Evolutionary conservation across 2,113 vertebrate genomes (phyloP), one percentile per base, ranked within the genome.

Genomic region (Chloropsis cyanopogon): DNA sequence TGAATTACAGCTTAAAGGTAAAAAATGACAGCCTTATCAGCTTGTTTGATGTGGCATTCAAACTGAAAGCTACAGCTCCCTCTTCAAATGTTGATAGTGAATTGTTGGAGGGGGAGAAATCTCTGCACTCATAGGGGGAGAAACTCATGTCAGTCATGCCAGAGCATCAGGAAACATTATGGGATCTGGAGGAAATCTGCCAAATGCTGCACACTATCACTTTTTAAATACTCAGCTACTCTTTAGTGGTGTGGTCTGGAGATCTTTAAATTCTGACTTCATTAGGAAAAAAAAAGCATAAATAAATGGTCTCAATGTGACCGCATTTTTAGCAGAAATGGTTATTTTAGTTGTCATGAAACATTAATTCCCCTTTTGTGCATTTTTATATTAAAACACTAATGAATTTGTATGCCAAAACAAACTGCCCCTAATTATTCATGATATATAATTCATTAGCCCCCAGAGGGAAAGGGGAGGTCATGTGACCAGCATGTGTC

Each of bases 291-390:
- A 72, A 31, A 19, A 83, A 63, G 6, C 37, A 31, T 19, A 54
- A 76, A 82, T 24, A 70, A 52, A 56, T 76, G n/a, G 7, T 47
- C 92, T 93, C 44, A 14, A 5, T 31, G 20, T 8, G 47, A 24
- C 60, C 68, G 50, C 49, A 39, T 63, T 81, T 95, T 73, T 56
- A 54, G 57, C 11, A 71, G 61, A 60, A 93, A 79, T 9, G 20
- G n/a, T 78, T 94, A 71, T 66, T 93, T 92, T 63, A 82, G 68
- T 94, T 94, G 84, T 93, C 83, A 63, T 44, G 42, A 86, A 93
- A 89, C 53, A 85, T 92, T 92, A 60, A 86, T 95, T 85, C 56
- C 33, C 37, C 75, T 86, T 94, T 86, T 91, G 66, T 91, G 63
- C 57, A 12, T 86, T 81, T 91, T 85, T 66, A 12, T 78, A 57